phyloP scores from a whole-genome alignment of 2,113 vertebrate genomes.

The Chlorocebus sabaeus region DNA sequence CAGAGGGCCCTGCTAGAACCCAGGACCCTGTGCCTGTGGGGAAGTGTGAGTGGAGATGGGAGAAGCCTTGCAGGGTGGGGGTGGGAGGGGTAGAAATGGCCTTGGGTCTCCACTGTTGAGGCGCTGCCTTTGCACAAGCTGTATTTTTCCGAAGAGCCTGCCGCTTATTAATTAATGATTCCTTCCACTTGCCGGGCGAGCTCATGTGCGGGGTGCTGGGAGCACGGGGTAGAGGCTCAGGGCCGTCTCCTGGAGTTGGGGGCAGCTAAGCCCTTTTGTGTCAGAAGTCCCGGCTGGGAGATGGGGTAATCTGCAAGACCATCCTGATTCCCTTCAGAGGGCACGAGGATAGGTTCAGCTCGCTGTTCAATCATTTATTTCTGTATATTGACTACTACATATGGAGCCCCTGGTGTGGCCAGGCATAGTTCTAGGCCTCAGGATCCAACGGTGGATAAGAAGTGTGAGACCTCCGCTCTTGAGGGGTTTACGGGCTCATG shows the following conservation, averaged over 20 bases:
- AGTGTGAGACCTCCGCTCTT: not conserved
- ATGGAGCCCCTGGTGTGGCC: not conserved
- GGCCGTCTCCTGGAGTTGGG: not conserved
- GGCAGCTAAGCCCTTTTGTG: not conserved
- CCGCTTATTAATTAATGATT: not conserved
- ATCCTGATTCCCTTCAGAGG: not conserved
- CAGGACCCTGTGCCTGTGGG: rapidly evolving
- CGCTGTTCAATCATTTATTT: rapidly evolving
- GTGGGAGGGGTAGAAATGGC: rapidly evolving
- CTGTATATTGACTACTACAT: not conserved
- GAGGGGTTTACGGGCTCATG: not conserved
- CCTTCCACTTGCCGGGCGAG: not conserved
- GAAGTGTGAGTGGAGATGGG: rapidly evolving
- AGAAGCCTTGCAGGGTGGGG: no score
- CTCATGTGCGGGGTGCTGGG: not conserved
- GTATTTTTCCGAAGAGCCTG: not conserved
- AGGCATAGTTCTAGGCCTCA: rapidly evolving
- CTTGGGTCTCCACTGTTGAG: not conserved
- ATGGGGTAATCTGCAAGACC: not conserved
- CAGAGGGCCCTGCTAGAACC: not conserved
- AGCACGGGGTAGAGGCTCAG: rapidly evolving
- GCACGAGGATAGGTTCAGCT: rapidly evolving
- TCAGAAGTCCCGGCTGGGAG: not conserved
- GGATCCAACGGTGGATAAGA: not conserved
- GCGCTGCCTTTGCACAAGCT: not conserved